Evolutionary conservation across 2,888 invertebrate genomes (phyloP).

Genomic region (Leptopilina myrica): DNA sequence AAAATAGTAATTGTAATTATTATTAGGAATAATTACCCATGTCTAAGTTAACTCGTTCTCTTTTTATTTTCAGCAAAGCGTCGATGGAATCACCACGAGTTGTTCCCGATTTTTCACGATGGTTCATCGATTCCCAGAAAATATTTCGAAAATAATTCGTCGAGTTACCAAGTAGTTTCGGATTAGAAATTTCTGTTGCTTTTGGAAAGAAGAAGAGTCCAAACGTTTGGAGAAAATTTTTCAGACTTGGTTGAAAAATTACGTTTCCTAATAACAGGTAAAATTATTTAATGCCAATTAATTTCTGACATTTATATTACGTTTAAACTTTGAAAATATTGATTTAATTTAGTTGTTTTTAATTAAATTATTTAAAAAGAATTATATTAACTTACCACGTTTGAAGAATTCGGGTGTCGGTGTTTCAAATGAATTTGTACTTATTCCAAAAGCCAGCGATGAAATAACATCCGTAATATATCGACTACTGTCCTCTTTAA

Average conservation of each 20-base stretch:
- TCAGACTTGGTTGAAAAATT: neutral
- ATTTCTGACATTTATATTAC: neutral
- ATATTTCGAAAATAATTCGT: slow-evolving; percentile 63
- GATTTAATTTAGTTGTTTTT: too few relatives aligned
- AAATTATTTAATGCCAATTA: neutral
- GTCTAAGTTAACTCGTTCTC: slow-evolving; percentile 55
- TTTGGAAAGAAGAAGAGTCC: neutral
- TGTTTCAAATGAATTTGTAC: slow-evolving; percentile 62
- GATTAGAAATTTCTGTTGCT: neutral
- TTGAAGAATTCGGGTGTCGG: neutral
- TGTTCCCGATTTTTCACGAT: slow-evolving; percentile 57
- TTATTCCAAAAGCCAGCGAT: slow-evolving; percentile 66
- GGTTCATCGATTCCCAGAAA: slow-evolving; percentile 68
- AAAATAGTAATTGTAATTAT: too few relatives aligned
- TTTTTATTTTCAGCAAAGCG: slow-evolving; percentile 63
- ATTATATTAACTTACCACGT: neutral
- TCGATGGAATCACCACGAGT: slow-evolving; percentile 69
- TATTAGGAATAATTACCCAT: slow-evolving; percentile 55
- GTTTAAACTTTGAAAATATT: neutral
- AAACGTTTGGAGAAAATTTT: neutral
- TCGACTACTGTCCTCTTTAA: slow-evolving; percentile 55
- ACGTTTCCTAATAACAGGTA: neutral
- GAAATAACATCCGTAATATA: slow-evolving; percentile 67
- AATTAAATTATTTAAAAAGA: too few relatives aligned
- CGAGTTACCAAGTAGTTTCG: neutral